These are phyloP conservation scores for Sipha flava DNA, from an alignment of 1,140 invertebrate genomes.

Conservation along the genomic window DNA sequence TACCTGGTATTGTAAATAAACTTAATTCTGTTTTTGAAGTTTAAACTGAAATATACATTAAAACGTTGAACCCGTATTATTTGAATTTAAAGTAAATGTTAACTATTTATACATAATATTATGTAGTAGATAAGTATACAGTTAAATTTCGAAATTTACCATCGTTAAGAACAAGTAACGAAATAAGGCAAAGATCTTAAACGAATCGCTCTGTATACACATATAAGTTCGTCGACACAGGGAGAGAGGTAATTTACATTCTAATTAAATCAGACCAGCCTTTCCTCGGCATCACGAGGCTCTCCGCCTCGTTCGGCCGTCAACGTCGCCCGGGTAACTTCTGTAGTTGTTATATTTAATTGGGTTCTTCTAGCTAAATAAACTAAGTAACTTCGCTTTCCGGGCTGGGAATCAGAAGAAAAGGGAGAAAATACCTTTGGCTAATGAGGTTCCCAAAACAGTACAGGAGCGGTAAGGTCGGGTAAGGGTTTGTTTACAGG, in stretches of 20 bases:
- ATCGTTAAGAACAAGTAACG: not conserved
- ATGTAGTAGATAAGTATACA: no score
- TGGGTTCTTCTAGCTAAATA: constrained; percentile 30
- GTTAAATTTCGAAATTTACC: not conserved
- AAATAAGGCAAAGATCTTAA: not conserved
- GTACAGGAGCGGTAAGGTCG: not conserved
- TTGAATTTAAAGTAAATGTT: no score
- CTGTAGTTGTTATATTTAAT: constrained; percentile 31
- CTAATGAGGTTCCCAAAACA: constrained; percentile 16
- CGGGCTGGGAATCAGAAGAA: not conserved
- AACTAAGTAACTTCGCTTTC: constrained; percentile 28
- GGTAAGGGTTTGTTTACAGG: not conserved
- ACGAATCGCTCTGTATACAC: not conserved
- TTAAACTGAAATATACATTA: no score
- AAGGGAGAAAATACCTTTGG: constrained; percentile 5
- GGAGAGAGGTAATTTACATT: constrained; percentile 30
- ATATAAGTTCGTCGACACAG: constrained; percentile 1
- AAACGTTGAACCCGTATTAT: no score
- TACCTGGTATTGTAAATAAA: no score
- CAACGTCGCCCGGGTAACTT: constrained; percentile 30
- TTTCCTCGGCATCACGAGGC: not conserved
- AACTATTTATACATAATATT: no score
- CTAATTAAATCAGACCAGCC: constrained; percentile 28
- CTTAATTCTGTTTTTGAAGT: no score
- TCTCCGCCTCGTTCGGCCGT: not conserved